These are phyloP conservation scores for Avahi laniger DNA, from an alignment of 2,797 vertebrate genomes.

Conservation along the genomic window DNA sequence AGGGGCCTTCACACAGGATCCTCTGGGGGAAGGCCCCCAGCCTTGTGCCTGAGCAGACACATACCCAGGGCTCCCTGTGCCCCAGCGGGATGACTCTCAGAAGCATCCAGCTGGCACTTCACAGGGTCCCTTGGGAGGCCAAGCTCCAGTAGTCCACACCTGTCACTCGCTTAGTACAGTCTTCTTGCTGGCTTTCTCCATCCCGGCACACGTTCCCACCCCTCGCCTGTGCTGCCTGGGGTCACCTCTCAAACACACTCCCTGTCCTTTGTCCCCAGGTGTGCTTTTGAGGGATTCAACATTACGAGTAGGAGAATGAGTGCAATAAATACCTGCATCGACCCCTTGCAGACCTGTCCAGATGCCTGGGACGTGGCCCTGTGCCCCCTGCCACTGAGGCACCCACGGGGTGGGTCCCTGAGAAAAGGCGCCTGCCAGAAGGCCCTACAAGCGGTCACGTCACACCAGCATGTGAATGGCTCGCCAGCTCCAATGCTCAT, in stretches of 20 bases:
- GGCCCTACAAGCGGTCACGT: no score
- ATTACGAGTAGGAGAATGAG: accelerated
- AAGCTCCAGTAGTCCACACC: background rate
- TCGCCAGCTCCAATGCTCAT: no score
- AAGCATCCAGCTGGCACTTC: background rate
- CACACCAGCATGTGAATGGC: background rate
- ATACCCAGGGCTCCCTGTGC: background rate
- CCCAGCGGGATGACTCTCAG: background rate
- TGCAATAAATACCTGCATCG: accelerated
- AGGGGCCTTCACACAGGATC: no score
- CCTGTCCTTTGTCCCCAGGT: background rate
- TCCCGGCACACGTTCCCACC: background rate
- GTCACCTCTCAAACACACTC: no score
- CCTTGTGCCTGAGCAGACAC: no score
- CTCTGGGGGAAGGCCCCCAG: background rate
- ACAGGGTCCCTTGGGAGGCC: background rate
- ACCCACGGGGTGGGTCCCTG: background rate
- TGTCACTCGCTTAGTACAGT: background rate
- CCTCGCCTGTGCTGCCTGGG: background rate
- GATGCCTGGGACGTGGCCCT: background rate
- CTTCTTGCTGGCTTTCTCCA: background rate
- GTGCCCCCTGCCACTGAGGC: accelerated
- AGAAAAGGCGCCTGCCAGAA: background rate
- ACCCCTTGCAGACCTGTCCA: background rate
- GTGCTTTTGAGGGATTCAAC: background rate